Conservation (phyloP, 2,113 vertebrate genomes). For the Brachypodius melanocephalos region DNA sequence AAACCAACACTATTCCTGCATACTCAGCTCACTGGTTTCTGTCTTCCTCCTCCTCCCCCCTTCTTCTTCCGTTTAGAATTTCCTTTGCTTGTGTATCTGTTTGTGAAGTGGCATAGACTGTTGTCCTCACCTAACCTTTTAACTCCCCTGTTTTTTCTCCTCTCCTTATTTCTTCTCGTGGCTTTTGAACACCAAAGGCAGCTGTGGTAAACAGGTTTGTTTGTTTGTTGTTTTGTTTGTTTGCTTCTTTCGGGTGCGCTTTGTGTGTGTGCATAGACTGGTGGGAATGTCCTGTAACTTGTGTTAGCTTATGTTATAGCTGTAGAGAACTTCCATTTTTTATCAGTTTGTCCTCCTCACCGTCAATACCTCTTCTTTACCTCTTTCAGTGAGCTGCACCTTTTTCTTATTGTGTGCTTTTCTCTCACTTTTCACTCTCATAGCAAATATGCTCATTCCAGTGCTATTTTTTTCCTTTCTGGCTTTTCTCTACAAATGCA, state of each 20-base stretch:
- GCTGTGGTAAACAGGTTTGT: not conserved
- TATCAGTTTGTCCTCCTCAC: not conserved
- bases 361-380: not conserved
- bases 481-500: not conserved
- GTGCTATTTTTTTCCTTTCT: not conserved
- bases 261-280: not conserved
- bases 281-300: not conserved
- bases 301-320: not conserved
- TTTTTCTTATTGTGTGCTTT: not conserved
- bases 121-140: slow-evolving; percentile 17
- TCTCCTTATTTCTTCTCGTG: not conserved
- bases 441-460: not conserved
- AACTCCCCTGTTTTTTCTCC: not conserved
- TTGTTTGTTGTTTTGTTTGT: not conserved
- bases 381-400: not conserved
- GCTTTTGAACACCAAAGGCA: not conserved
- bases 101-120: not conserved
- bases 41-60: not conserved
- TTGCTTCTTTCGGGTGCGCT: not conserved
- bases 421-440: not conserved
- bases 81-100: slow-evolving; percentile 3
- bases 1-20: not conserved
- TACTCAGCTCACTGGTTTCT: slow-evolving; percentile 1
- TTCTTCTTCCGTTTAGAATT: slow-evolving; percentile 1
- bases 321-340: not conserved